Conservation (phyloP, 1,140 invertebrate genomes). For the Gryon sp. region DNA sequence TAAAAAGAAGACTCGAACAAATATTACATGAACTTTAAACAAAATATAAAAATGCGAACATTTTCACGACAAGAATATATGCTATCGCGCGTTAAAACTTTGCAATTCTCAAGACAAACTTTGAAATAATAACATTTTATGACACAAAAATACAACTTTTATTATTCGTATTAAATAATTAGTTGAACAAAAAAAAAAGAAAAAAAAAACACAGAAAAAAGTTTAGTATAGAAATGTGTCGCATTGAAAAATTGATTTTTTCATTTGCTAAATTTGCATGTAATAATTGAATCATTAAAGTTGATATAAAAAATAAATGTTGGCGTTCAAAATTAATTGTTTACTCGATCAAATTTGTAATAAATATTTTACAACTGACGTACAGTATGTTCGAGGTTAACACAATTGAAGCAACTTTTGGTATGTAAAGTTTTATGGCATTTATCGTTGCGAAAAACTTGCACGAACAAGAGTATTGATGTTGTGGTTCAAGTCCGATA, state of each 20-base stretch:
- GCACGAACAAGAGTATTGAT: conserved; percentile 56
- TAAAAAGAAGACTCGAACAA: conserved; percentile 16
- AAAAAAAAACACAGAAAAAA: too few species aligned
- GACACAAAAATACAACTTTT: conserved; percentile 34
- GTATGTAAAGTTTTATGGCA: conserved; percentile 59
- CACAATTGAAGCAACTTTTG: conserved; percentile 53
- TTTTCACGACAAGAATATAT: conserved; percentile 1
- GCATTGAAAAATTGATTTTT: too few species aligned
- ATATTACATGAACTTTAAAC: conserved; percentile 13
- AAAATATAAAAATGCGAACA: conserved; percentile 23
- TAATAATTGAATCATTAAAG: too few species aligned
- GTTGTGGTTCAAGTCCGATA: conserved; percentile 60
- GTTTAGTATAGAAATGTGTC: too few species aligned
- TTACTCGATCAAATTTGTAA: conserved; percentile 47
- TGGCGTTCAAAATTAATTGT: conserved; percentile 43
- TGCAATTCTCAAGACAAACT: conserved; percentile 26
- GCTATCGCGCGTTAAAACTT: conserved; percentile 10
- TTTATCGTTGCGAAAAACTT: conserved; percentile 60
- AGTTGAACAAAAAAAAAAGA: neutral
- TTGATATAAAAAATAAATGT: too few species aligned
- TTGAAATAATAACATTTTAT: conserved; percentile 22
- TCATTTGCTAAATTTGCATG: too few species aligned
- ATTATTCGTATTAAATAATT: conserved; percentile 34
- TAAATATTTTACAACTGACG: conserved; percentile 53
- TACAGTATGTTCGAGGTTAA: conserved; percentile 43